Evolutionary conservation across 2,888 invertebrate species (phyloP).

Genomic region (Pherbina coryleti): DNA sequence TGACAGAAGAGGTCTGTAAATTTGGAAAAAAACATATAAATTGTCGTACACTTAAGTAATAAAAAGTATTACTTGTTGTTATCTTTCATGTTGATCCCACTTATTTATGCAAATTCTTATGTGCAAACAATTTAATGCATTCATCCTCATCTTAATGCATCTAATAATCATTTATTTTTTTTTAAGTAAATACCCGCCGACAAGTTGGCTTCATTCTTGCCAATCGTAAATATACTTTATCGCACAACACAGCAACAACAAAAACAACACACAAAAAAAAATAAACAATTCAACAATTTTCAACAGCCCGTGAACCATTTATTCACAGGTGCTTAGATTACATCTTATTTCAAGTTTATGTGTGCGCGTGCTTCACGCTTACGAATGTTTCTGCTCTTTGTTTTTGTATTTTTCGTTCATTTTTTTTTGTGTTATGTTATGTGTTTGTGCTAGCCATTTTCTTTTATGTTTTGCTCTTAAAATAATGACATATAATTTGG

Average conservation of each 20-base stretch:
- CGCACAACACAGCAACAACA: background rate
- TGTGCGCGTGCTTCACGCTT: background rate
- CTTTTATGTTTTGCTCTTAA: slow-evolving; percentile 59
- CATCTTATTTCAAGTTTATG: background rate
- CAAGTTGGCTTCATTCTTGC: slow-evolving; percentile 38
- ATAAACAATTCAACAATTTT: too few species aligned
- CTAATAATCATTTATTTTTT: slow-evolving; percentile 56
- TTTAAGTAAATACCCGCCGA: slow-evolving; percentile 57
- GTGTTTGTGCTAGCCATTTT: background rate
- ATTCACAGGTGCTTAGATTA: background rate
- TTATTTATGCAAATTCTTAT: too few species aligned
- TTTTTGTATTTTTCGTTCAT: background rate
- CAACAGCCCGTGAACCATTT: background rate
- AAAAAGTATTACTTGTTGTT: too few species aligned
- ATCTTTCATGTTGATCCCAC: too few species aligned
- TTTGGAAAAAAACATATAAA: too few species aligned
- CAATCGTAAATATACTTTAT: slow-evolving; percentile 14
- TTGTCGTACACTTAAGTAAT: too few species aligned
- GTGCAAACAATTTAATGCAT: too few species aligned
- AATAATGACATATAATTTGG: slow-evolving; percentile 64
- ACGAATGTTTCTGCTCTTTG: background rate
- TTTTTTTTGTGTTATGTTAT: too few species aligned
- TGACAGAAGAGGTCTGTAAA: too few species aligned
- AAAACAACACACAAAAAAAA: background rate
- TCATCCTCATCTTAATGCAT: slow-evolving; percentile 54